These are phyloP conservation scores for Lampropteryx suffumata DNA, from an alignment of 2,888 invertebrate species.

Conservation along the genomic window DNA sequence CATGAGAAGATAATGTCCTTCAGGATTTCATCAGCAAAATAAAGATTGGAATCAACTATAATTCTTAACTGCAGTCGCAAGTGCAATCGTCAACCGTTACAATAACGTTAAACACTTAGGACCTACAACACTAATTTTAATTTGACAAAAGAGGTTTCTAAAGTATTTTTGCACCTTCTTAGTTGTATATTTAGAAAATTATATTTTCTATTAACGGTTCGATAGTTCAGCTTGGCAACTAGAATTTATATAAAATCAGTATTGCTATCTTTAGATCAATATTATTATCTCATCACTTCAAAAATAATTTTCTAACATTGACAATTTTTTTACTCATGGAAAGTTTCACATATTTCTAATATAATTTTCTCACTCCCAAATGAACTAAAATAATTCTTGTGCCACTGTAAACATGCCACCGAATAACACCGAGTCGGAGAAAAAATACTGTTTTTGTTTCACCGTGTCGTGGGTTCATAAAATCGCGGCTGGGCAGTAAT, in stretches of 20 bases:
- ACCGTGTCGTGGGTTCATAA: slow-evolving; percentile 52
- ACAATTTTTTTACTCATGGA: too few species aligned
- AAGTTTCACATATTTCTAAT: slow-evolving; percentile 6
- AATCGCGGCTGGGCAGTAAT: slow-evolving; percentile 62
- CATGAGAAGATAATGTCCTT: too few species aligned
- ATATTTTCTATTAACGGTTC: too few species aligned
- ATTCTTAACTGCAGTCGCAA: slow-evolving; percentile 5
- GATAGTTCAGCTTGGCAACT: too few species aligned
- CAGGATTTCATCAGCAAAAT: too few species aligned
- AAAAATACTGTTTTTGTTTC: slow-evolving; percentile 42
- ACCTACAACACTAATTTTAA: slow-evolving; percentile 6
- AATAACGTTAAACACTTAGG: slow-evolving; percentile 7
- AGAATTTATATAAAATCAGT: too few species aligned
- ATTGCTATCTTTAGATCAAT: too few species aligned
- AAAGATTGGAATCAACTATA: too few species aligned
- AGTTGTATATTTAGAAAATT: too few species aligned
- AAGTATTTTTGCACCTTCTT: too few species aligned
- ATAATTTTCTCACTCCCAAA: slow-evolving; percentile 3
- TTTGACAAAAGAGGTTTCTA: slow-evolving; percentile 1
- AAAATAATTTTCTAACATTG: too few species aligned
- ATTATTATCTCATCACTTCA: too few species aligned
- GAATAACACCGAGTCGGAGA: slow-evolving; percentile 24
- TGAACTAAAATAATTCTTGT: slow-evolving; percentile 9
- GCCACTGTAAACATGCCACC: slow-evolving; percentile 17
- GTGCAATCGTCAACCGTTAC: slow-evolving; percentile 7